Evolutionary conservation across 1,140 invertebrate species (phyloP).

Genomic region (Hirudo medicinalis): DNA sequence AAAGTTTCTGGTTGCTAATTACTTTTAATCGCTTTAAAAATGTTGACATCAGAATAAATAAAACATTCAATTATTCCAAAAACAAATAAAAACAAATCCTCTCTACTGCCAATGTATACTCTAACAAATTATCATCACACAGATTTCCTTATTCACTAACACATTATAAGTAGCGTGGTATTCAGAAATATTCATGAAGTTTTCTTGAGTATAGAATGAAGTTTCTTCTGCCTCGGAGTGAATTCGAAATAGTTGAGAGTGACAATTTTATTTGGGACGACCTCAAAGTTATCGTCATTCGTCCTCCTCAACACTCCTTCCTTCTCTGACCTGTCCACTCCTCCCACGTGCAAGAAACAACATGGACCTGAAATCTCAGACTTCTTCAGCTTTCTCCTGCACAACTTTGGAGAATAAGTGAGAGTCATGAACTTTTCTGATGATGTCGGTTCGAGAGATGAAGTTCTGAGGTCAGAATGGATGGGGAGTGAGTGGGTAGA

Average conservation of each 20-base stretch:
- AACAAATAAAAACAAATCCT: too few species aligned
- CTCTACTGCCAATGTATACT: too few species aligned
- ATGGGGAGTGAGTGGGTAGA: background rate
- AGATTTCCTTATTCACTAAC: too few species aligned
- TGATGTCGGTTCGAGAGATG: background rate
- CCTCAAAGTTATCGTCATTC: background rate
- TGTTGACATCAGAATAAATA: too few species aligned
- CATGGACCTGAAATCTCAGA: conserved; percentile 69
- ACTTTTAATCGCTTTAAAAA: too few species aligned
- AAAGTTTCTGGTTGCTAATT: too few species aligned
- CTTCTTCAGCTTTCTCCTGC: conserved; percentile 33
- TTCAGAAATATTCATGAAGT: background rate
- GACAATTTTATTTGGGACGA: conserved; percentile 6
- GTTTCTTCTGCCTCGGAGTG: background rate
- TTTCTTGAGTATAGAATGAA: conserved; percentile 3
- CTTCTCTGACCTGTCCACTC: conserved; percentile 54
- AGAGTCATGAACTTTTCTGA: background rate
- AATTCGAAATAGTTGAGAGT: conserved; percentile 9
- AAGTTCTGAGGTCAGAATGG: background rate
- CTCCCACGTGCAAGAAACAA: conserved; percentile 71
- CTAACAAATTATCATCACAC: too few species aligned
- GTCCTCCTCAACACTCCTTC: background rate
- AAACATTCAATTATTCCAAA: too few species aligned
- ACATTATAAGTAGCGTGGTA: too few species aligned
- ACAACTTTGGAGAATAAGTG: conserved; percentile 42